These are phyloP conservation scores for Pegoplata infirma DNA, from an alignment of 2,888 invertebrate genomes.

Conservation along the genomic window DNA sequence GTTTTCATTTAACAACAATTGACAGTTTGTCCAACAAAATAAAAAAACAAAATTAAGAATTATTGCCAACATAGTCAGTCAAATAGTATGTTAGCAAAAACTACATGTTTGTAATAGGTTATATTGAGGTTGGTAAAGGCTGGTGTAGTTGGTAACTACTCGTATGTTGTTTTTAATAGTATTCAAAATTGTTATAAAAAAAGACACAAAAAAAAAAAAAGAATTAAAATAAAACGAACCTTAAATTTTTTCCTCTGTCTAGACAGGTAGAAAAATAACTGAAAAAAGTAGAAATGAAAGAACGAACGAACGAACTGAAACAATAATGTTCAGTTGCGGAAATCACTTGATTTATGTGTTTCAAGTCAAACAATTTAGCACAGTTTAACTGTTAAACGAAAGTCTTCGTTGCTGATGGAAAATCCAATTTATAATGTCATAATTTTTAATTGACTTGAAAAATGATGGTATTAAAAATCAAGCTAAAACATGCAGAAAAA, in stretches of 20 bases:
- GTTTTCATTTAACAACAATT: slow-evolving; percentile 40
- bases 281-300: no score
- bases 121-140: slow-evolving; percentile 44
- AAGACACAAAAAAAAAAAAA: no score
- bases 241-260: slow-evolving; percentile 59
- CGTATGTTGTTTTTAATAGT: slow-evolving; percentile 17
- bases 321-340: slow-evolving; percentile 60
- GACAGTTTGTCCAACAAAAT: slow-evolving; percentile 37
- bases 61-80: slow-evolving; percentile 6
- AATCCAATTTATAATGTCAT: slow-evolving; percentile 58
- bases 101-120: slow-evolving; percentile 14
- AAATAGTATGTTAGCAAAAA: neutral
- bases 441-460: slow-evolving; percentile 56
- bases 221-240: slow-evolving; percentile 31
- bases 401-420: slow-evolving; percentile 37
- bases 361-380: slow-evolving; percentile 44
- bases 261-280: slow-evolving; percentile 55
- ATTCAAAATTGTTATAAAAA: slow-evolving; percentile 27
- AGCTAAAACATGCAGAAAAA: neutral
- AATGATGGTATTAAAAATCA: slow-evolving; percentile 7
- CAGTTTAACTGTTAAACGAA: slow-evolving; percentile 39
- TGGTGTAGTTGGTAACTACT: no score
- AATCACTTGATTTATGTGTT: slow-evolving; percentile 58
- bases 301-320: slow-evolving; percentile 42
- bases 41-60: slow-evolving; percentile 25